Conservation (phyloP, 2,888 invertebrate species). For the Lycophotia porphyrea region DNA sequence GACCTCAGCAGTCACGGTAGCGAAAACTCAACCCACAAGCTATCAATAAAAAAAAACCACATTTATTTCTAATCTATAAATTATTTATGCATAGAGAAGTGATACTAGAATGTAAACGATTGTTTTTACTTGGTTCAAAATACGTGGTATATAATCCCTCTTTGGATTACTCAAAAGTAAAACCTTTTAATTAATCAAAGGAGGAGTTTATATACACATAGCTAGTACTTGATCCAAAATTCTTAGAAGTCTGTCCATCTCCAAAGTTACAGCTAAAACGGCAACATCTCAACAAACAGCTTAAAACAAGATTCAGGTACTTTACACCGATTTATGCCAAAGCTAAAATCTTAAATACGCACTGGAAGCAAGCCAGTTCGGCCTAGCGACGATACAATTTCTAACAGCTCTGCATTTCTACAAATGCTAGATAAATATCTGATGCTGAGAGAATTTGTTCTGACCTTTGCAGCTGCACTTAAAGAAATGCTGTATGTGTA, state of each 20-base stretch:
- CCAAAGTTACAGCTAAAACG: background rate
- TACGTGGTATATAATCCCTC: background rate
- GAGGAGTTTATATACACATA: no score
- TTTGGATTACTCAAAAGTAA: background rate
- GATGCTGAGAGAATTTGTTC: background rate
- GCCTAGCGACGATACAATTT: slow-evolving; percentile 17
- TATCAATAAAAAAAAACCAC: no score
- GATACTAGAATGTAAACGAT: background rate
- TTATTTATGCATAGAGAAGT: background rate
- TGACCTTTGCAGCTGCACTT: background rate
- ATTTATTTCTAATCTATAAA: background rate
- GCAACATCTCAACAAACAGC: slow-evolving; percentile 5
- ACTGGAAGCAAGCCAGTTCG: slow-evolving; percentile 49
- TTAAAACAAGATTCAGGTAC: slow-evolving; percentile 7
- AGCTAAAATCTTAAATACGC: slow-evolving; percentile 31
- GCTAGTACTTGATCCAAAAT: background rate
- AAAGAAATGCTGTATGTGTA: background rate
- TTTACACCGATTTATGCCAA: slow-evolving; percentile 15
- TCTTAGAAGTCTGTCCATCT: background rate
- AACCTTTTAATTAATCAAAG: background rate
- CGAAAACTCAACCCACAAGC: no score
- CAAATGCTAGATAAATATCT: slow-evolving; percentile 21
- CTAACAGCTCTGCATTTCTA: background rate
- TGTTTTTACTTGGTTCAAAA: background rate
- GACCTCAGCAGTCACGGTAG: no score